Conservation (phyloP, 2,113 vertebrate genomes). For the Macrotis lagotis region DNA sequence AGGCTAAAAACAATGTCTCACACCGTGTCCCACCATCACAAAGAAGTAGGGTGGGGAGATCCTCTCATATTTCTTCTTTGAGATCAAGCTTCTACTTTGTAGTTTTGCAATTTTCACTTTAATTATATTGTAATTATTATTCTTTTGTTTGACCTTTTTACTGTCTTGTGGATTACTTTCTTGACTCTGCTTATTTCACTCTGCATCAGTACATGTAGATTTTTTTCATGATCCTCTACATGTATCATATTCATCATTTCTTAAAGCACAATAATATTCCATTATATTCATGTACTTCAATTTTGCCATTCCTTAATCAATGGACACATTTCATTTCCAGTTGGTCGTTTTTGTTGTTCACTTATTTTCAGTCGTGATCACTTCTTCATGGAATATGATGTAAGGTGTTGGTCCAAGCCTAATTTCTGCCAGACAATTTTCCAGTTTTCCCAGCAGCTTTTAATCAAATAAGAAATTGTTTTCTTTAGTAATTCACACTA, state of each 20-base stretch:
- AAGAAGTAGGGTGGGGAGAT: not conserved
- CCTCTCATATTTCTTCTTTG: not conserved
- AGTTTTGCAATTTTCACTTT: not conserved
- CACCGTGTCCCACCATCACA: not conserved
- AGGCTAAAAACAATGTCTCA: not conserved
- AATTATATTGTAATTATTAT: not conserved
- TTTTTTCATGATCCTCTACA: not conserved
- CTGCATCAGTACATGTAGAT: not conserved
- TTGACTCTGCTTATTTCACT: not conserved
- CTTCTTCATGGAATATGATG: not conserved
- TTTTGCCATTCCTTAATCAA: no score
- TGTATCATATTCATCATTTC: not conserved
- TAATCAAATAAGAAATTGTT: not conserved
- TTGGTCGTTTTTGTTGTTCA: no score
- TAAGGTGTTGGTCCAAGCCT: not conserved
- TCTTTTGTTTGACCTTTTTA: not conserved
- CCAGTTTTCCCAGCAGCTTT: not conserved
- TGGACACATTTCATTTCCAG: no score
- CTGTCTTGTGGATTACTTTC: not conserved
- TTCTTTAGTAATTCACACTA: no score
- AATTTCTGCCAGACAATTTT: not conserved
- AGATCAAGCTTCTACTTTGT: not conserved
- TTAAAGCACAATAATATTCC: not conserved
- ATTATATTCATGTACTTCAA: no score
- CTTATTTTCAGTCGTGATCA: no score